These are phyloP conservation scores for Amphipoea oculea DNA, from an alignment of 2,888 invertebrate species.

Conservation along the genomic window DNA sequence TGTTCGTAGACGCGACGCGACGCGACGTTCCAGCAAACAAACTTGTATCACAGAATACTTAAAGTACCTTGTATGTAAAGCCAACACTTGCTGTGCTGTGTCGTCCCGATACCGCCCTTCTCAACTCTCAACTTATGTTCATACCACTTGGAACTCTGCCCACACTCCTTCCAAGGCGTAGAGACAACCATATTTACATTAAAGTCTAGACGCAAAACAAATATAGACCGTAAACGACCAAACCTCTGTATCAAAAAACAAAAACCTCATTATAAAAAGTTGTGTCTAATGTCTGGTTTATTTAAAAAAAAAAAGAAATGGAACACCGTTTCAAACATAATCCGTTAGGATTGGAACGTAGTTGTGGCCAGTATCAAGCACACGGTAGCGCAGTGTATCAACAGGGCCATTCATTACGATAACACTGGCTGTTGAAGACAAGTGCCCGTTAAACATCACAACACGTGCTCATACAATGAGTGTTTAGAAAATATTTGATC, in stretches of 20 bases:
- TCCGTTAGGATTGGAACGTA: conserved; percentile 48
- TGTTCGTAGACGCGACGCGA: conserved; percentile 26
- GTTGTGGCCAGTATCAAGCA: conserved; percentile 57
- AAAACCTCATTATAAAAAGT: conserved; percentile 22
- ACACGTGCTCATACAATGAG: conserved; percentile 72
- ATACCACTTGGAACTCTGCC: conserved; percentile 62
- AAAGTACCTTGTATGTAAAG: conserved; percentile 26
- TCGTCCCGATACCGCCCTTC: conserved; percentile 46
- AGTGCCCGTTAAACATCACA: conserved; percentile 69
- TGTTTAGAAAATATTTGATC: conserved; percentile 78
- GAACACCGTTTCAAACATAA: conserved; percentile 51
- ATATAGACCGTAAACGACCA: conserved; percentile 50
- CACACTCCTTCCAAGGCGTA: conserved; percentile 33
- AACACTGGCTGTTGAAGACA: conserved; percentile 69
- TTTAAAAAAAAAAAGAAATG: conserved; percentile 49
- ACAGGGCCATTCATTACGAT: conserved; percentile 72
- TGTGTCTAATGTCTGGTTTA: conserved; percentile 45
- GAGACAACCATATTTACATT: conserved; percentile 47
- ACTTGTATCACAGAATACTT: too few species aligned
- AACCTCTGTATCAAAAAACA: conserved; percentile 16
- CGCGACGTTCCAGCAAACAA: conserved; percentile 51
- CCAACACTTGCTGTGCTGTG: conserved; percentile 55
- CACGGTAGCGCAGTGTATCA: conserved; percentile 70
- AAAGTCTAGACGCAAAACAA: conserved; percentile 55
- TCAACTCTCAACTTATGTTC: conserved; percentile 47